A percentile compares a stretch with the other conserved stretches of the same genome.
Conservation (phyloP, 2,888 invertebrate species). For the Trichopoda pennipes region DNA sequence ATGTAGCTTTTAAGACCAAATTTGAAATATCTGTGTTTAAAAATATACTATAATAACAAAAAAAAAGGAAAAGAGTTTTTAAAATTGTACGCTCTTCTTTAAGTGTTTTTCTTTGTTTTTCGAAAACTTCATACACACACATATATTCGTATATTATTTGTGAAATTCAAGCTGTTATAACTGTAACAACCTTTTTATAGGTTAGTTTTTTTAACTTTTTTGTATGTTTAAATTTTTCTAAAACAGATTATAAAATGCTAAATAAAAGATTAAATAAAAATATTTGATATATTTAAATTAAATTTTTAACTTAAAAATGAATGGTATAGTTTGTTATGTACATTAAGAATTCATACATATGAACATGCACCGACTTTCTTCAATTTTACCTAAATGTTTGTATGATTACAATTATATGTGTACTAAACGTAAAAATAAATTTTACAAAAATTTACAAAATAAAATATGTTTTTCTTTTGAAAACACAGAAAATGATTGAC, state of each 20-base stretch:
- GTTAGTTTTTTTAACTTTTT: constrained; percentile 26
- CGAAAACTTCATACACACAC: background rate
- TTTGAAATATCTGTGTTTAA: background rate
- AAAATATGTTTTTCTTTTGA: constrained; percentile 15
- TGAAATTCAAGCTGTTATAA: constrained; percentile 29
- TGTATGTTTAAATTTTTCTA: constrained; percentile 14
- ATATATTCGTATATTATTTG: no score
- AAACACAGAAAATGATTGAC: no score
- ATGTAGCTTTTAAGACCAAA: constrained; percentile 49
- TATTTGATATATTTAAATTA: constrained; percentile 19
- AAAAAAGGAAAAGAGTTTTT: background rate
- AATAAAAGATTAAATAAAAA: background rate
- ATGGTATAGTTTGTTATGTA: constrained; percentile 41
- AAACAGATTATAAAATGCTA: background rate
- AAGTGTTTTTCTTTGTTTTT: background rate
- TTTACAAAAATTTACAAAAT: background rate
- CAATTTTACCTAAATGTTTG: constrained; percentile 26
- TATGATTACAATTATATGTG: constrained; percentile 16
- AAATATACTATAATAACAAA: background rate
- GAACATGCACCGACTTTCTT: constrained; percentile 28
- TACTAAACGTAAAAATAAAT: constrained; percentile 34
- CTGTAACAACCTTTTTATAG: constrained; percentile 31
- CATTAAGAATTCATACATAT: constrained; percentile 10
- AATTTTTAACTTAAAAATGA: constrained; percentile 18
- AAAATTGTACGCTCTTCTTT: background rate